A percentile compares a stretch with the other conserved stretches of the same genome.
These are phyloP conservation scores for Brachionus plicatilis DNA, from an alignment of 1,140 invertebrate species.

Conservation along the genomic window DNA sequence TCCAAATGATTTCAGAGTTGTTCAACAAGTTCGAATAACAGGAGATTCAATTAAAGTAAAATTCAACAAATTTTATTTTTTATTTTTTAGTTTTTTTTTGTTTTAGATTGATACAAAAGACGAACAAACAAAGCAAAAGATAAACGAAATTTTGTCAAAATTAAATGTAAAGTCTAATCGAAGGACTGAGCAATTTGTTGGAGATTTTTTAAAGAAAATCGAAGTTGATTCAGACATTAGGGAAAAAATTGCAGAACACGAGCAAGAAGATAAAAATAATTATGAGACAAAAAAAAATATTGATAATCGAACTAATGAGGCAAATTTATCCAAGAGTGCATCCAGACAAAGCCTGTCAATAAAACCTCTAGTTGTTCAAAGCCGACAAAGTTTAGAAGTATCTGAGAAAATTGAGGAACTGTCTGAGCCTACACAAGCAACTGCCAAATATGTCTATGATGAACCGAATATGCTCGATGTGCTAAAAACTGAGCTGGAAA, in stretches of 20 bases:
- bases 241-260: background rate
- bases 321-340: background rate
- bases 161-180: background rate
- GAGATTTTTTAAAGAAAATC: slow-evolving; percentile 10
- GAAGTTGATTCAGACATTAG: background rate
- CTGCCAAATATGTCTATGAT: background rate
- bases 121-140: background rate
- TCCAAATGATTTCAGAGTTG: slow-evolving; percentile 14
- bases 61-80: background rate
- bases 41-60: background rate
- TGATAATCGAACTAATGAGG: background rate
- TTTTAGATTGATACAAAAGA: background rate
- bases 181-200: background rate
- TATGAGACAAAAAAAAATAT: background rate
- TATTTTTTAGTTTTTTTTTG: background rate
- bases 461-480: background rate
- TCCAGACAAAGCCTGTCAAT: background rate
- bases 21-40: background rate
- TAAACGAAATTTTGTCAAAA: slow-evolving; percentile 1
- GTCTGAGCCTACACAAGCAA: background rate
- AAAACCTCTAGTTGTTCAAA: background rate
- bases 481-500: background rate
- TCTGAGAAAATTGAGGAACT: background rate
- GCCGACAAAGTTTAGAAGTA: background rate
- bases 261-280: background rate